Percentiles rank a stretch among this genome's conserved stretches.
Evolutionary conservation across 2,888 invertebrate genomes (phyloP).

Genomic region (Ctenicera cuprea): DNA sequence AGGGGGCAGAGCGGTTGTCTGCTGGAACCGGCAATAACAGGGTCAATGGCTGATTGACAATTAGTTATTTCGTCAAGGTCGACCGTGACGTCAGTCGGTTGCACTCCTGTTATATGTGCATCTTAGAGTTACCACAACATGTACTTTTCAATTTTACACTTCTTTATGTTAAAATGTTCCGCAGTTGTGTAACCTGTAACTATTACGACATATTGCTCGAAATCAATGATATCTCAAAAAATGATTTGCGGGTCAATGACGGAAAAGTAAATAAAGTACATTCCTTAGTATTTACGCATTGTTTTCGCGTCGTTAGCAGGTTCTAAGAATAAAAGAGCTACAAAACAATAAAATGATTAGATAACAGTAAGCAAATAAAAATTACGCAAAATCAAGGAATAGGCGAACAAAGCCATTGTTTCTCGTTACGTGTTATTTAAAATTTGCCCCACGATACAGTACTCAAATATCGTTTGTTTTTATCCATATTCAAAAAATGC

Average conservation of each 20-base stretch:
- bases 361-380: conserved; percentile 42
- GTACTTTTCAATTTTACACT: not conserved
- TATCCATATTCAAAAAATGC: not conserved
- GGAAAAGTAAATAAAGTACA: conserved; percentile 32
- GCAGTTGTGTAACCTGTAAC: not conserved
- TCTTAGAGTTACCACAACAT: conserved; percentile 19
- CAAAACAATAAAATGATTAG: conserved; percentile 47
- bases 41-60: conserved; percentile 72
- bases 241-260: conserved; percentile 40
- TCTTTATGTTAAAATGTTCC: conserved; percentile 8
- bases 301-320: conserved; percentile 34
- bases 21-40: conserved; percentile 66
- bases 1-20: conserved; percentile 47
- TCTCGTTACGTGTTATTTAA: conserved; percentile 21
- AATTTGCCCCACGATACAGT: not conserved
- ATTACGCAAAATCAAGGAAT: conserved; percentile 30
- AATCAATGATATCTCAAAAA: conserved; percentile 10
- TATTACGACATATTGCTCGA: conserved; percentile 21
- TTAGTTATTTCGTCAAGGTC: conserved; percentile 71
- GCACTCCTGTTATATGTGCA: conserved; percentile 53
- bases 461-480: no score
- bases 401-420: conserved; percentile 37
- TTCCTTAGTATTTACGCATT: conserved; percentile 32
- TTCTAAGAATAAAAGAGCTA: conserved; percentile 43
- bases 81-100: conserved; percentile 66